Conservation (phyloP, 2,113 vertebrate species). For the Bos indicus region DNA sequence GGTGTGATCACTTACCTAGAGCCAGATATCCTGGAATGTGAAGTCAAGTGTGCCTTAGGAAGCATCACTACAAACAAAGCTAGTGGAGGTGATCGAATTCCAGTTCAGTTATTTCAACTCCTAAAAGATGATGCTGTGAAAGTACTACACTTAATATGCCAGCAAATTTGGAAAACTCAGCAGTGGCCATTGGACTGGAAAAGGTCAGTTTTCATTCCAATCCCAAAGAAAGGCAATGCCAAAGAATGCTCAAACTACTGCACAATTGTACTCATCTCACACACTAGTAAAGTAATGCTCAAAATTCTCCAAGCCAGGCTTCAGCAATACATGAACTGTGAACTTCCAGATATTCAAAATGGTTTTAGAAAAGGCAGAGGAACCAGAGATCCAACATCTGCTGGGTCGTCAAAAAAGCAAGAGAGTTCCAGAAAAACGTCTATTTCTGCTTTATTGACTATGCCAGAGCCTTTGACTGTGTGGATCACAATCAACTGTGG, state of each 20-base stretch:
- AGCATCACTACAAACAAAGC: not conserved
- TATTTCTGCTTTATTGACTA: not conserved
- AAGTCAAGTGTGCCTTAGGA: not conserved
- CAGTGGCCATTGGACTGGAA: not conserved
- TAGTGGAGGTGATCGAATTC: not conserved
- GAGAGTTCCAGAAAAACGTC: not conserved
- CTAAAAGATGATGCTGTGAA: not conserved
- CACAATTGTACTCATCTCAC: not conserved
- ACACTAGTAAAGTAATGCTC: not conserved
- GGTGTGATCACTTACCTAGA: not conserved
- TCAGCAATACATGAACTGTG: not conserved
- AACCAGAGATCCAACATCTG: not conserved
- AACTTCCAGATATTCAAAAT: not conserved
- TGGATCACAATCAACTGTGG: not conserved
- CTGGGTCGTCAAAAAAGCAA: not conserved
- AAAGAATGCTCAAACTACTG: not conserved
- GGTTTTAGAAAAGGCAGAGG: not conserved
- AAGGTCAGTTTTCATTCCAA: not conserved
- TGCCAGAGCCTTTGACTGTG: not conserved
- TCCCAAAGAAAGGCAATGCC: not conserved
- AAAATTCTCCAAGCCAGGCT: not conserved
- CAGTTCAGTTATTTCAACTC: not conserved
- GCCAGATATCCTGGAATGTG: not conserved
- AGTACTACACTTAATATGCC: not conserved
- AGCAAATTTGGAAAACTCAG: not conserved